Evolutionary conservation across 2,888 invertebrate genomes (phyloP).

Genomic region (Acronicta leporina): DNA sequence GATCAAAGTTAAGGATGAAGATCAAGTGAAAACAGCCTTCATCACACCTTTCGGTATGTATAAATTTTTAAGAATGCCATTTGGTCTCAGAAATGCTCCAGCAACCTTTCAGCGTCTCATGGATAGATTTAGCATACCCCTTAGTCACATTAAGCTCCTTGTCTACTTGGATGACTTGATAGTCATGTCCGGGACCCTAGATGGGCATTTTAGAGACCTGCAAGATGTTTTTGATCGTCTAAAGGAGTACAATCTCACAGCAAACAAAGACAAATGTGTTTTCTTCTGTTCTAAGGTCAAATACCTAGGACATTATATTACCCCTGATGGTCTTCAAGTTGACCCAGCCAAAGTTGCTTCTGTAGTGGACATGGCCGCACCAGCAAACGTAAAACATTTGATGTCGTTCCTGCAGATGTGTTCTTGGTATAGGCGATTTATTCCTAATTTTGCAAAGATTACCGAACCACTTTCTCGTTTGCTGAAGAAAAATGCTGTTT

Average conservation of each 20-base stretch:
- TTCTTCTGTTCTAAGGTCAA: slow-evolving; percentile 43
- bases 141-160: slow-evolving; percentile 30
- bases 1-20: slow-evolving; percentile 51
- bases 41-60: slow-evolving; percentile 60
- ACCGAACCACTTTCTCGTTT: slow-evolving; percentile 39
- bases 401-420: slow-evolving; percentile 58
- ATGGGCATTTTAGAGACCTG: slow-evolving; percentile 55
- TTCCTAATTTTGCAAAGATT: slow-evolving; percentile 29
- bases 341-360: slow-evolving; percentile 51
- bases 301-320: slow-evolving; percentile 45
- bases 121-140: slow-evolving; percentile 30
- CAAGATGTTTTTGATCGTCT: slow-evolving; percentile 43
- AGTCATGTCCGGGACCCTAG: slow-evolving; percentile 51
- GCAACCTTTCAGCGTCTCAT: slow-evolving; percentile 52
- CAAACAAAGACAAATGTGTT: slow-evolving; percentile 52
- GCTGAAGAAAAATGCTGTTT: slow-evolving; percentile 23
- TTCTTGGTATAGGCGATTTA: slow-evolving; percentile 43
- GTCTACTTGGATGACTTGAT: slow-evolving; percentile 64
- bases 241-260: slow-evolving; percentile 44
- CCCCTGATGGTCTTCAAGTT: slow-evolving; percentile 37
- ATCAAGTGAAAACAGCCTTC: slow-evolving; percentile 63
- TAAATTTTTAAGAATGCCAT: slow-evolving; percentile 63
- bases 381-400: slow-evolving; percentile 53
- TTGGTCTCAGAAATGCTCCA: slow-evolving; percentile 55
- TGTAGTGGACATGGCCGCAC: slow-evolving; percentile 49